Evolutionary conservation across 2,888 invertebrate species (phyloP).

Genomic region (Watsonalla binaria): DNA sequence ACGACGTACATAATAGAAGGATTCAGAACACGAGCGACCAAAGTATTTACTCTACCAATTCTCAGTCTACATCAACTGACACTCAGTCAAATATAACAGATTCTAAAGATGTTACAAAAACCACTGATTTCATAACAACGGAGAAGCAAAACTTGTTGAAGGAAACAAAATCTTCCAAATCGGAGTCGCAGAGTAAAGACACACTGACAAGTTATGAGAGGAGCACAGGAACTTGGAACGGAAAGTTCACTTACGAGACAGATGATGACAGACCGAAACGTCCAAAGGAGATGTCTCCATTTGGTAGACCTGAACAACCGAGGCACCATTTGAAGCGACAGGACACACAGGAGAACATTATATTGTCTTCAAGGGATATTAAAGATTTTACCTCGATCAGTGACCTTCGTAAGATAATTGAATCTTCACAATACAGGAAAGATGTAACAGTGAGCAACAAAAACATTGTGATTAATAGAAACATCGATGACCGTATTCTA

Average conservation of each 20-base stretch:
- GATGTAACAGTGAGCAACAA: constrained; percentile 69
- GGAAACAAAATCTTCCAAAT: constrained; percentile 53
- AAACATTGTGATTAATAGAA: constrained; percentile 69
- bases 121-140: constrained; percentile 59
- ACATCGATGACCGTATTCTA: constrained; percentile 64
- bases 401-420: constrained; percentile 68
- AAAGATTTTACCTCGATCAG: constrained; percentile 73
- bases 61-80: constrained; percentile 42
- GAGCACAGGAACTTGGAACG: constrained; percentile 78
- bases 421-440: constrained; percentile 61
- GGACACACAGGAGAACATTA: constrained; percentile 72
- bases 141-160: constrained; percentile 71
- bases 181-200: constrained; percentile 58
- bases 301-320: constrained; percentile 61
- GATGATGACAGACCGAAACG: constrained; percentile 62
- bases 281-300: constrained; percentile 66
- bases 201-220: constrained; percentile 65
- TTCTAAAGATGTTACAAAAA: constrained; percentile 46
- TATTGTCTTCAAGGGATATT: constrained; percentile 68
- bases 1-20: constrained; percentile 42
- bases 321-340: constrained; percentile 67
- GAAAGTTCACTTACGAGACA: constrained; percentile 75
- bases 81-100: constrained; percentile 40
- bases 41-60: constrained; percentile 38
- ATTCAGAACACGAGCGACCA: constrained; percentile 42